Evolutionary conservation across 2,113 vertebrate species (phyloP).

Genomic region (Salvator merianae): DNA sequence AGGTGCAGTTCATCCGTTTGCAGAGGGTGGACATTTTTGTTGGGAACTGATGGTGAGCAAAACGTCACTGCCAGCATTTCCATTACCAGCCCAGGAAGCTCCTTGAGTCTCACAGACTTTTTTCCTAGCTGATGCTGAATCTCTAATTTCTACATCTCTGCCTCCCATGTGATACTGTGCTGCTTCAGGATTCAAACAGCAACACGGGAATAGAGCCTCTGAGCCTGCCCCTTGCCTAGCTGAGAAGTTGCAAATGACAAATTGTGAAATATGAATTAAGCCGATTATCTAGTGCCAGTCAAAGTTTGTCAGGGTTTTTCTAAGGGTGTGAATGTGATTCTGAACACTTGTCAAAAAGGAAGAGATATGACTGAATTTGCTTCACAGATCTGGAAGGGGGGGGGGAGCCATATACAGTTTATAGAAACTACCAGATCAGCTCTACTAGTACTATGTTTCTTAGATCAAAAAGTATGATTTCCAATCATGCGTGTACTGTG

Average conservation of each 20-base stretch:
- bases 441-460: not conserved
- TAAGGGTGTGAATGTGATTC: conserved; percentile 6
- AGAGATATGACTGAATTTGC: not conserved
- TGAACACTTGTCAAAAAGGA: conserved; percentile 14
- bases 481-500: too few species aligned
- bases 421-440: not conserved
- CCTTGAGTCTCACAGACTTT: not conserved
- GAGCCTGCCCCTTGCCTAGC: not conserved
- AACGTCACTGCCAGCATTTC: not conserved
- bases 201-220: not conserved
- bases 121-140: not conserved
- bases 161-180: not conserved
- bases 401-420: too few species aligned
- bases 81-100: not conserved
- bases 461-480: not conserved
- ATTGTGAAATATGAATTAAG: conserved; percentile 20
- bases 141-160: not conserved
- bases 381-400: not conserved
- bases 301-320: conserved; percentile 10
- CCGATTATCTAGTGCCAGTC: conserved; percentile 13
- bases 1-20: not conserved
- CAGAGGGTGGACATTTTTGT: not conserved
- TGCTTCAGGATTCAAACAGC: not conserved
- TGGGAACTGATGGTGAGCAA: not conserved
- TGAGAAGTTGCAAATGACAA: conserved; percentile 26